A percentile compares a stretch with the other conserved stretches of the same genome.
Evolutionary conservation across 53 echinoderm and acorn worm species (phyloP).

Genomic region (Mesocentrotus franciscanus): DNA sequence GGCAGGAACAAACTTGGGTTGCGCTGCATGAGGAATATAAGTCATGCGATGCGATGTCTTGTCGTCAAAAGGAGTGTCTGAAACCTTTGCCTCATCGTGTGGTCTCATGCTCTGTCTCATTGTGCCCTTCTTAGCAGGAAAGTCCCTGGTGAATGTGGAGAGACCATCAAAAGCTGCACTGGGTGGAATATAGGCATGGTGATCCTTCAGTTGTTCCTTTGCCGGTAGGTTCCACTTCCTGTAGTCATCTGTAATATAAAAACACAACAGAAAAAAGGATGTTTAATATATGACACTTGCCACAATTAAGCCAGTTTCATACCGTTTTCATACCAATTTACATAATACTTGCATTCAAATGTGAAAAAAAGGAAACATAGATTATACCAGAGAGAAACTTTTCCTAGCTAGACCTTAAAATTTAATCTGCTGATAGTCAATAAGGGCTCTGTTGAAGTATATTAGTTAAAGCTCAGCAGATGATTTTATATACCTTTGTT

Average conservation of each 20-base stretch:
- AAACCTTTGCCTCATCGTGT: conserved; percentile 78
- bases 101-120: conserved; percentile 89
- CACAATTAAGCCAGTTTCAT: background rate
- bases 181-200: conserved; percentile 85
- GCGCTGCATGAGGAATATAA: conserved; percentile 86
- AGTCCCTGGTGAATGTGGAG: conserved; percentile 93
- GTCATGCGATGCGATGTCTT: conserved; percentile 85
- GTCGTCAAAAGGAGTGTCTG: conserved; percentile 89
- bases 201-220: conserved; percentile 77
- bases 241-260: conserved; percentile 84
- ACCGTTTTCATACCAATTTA: background rate
- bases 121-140: conserved; percentile 82
- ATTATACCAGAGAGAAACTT: too few species aligned
- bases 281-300: background rate
- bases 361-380: too few species aligned
- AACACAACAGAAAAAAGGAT: conserved; percentile 32
- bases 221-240: conserved; percentile 90
- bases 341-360: background rate
- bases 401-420: too few species aligned
- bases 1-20: conserved; percentile 80
- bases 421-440: too few species aligned
- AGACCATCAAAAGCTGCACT: conserved; percentile 91
- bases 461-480: too few species aligned
- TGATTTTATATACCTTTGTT: background rate
- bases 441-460: too few species aligned